Evolutionary conservation across 2,113 vertebrate genomes (phyloP).

Genomic region (Camelus bactrianus): DNA sequence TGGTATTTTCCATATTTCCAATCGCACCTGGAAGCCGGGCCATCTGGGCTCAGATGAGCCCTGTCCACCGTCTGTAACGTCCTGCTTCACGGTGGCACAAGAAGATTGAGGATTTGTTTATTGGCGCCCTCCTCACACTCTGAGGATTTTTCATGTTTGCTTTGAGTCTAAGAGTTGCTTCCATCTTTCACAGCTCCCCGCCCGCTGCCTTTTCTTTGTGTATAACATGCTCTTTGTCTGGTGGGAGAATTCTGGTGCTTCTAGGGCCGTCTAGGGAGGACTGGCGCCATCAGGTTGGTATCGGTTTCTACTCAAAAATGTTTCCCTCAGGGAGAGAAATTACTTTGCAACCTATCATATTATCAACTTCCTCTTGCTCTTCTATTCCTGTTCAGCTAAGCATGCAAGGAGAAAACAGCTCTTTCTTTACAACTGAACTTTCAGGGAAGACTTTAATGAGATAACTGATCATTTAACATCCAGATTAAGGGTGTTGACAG

Average conservation of each 20-base stretch:
- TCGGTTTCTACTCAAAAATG: conserved; percentile 78
- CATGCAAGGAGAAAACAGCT: not conserved
- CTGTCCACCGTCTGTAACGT: not conserved
- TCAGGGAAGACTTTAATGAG: not conserved
- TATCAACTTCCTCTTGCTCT: conserved; percentile 18
- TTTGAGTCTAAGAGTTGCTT: not conserved
- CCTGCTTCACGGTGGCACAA: not conserved
- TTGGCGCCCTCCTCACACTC: conserved; percentile 59
- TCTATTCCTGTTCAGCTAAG: not conserved
- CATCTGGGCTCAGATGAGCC: not conserved
- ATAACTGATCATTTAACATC: not conserved
- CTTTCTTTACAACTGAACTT: not conserved
- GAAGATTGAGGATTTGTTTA: not conserved
- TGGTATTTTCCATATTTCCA: not conserved
- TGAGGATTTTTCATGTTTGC: not conserved
- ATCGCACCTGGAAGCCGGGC: not conserved
- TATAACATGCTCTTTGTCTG: conserved; percentile 77
- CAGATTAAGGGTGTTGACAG: not conserved
- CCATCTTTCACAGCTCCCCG: not conserved
- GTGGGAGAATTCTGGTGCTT: conserved; percentile 78
- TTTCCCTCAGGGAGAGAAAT: conserved; percentile 57
- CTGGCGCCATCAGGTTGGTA: conserved; percentile 46
- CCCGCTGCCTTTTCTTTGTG: conserved; percentile 39
- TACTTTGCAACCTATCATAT: conserved; percentile 19
- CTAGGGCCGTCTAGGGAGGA: conserved; percentile 73